Conservation (phyloP, 2,113 vertebrate species). For the Cacatua alba region DNA sequence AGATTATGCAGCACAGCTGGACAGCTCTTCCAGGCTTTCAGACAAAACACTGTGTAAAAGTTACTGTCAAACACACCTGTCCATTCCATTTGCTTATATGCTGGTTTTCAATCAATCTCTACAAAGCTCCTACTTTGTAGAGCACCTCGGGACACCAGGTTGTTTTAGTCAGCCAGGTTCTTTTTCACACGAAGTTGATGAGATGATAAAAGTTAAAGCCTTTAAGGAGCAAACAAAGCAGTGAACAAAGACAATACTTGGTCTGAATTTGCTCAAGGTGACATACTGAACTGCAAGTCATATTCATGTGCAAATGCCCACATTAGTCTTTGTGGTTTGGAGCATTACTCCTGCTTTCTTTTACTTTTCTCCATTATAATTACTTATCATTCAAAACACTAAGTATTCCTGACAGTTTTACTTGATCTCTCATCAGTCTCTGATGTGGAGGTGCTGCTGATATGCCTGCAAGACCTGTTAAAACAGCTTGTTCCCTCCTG, state of each 20-base stretch:
- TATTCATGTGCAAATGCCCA: not conserved
- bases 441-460: not conserved
- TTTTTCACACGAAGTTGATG: not conserved
- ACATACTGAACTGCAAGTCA: not conserved
- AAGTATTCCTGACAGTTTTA: not conserved
- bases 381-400: not conserved
- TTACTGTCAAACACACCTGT: conserved; percentile 13
- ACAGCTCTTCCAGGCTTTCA: not conserved
- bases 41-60: not conserved
- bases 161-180: not conserved
- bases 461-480: not conserved
- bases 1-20: not conserved
- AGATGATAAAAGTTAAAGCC: not conserved
- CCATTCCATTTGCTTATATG: not conserved
- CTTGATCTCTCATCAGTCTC: not conserved
- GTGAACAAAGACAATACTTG: not conserved
- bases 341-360: not conserved
- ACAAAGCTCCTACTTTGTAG: not conserved
- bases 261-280: conserved; percentile 12
- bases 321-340: not conserved
- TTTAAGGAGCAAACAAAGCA: not conserved
- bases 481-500: not conserved
- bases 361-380: not conserved
- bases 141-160: not conserved
- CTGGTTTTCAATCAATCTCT: not conserved